Evolutionary conservation across 2,113 vertebrate species (phyloP).

Genomic region (Montifringilla adamsi): DNA sequence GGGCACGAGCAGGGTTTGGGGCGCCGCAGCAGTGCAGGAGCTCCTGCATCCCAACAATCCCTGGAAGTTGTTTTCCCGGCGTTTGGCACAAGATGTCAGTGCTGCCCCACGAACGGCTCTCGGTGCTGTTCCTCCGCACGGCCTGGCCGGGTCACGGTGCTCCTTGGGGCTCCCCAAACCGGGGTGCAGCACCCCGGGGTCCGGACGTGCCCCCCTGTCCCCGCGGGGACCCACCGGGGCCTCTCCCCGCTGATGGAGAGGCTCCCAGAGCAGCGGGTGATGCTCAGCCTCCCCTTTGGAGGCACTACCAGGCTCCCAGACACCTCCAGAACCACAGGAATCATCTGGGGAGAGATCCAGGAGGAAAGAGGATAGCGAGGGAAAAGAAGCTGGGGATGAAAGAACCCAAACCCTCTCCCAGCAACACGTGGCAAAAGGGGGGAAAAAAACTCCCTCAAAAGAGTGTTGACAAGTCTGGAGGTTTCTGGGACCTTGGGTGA

Average conservation of each 20-base stretch:
- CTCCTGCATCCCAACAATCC: not conserved
- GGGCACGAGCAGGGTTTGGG: not conserved
- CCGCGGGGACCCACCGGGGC: rapidly evolving
- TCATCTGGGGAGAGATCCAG: not conserved
- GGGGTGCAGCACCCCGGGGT: not conserved
- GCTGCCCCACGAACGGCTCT: not conserved
- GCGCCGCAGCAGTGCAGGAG: rapidly evolving
- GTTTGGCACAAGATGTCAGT: constrained; percentile 48
- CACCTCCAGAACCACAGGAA: rapidly evolving
- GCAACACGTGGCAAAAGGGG: not conserved
- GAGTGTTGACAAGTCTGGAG: constrained; percentile 5
- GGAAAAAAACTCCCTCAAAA: not conserved
- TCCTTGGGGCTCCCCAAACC: not conserved
- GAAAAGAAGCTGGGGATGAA: not conserved
- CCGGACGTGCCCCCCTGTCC: rapidly evolving
- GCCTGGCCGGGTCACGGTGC: rapidly evolving
- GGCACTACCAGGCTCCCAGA: not conserved
- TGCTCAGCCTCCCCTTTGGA: not conserved
- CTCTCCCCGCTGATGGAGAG: rapidly evolving
- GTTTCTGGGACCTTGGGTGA: constrained; percentile 18
- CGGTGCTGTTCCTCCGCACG: rapidly evolving
- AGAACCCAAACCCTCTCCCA: not conserved
- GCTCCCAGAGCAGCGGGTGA: not conserved
- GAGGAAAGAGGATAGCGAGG: not conserved
- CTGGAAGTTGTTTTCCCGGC: not conserved